Base-by-base conservation (phyloP, 2,113 vertebrate genomes). In the Coracopsis vasa region DNA sequence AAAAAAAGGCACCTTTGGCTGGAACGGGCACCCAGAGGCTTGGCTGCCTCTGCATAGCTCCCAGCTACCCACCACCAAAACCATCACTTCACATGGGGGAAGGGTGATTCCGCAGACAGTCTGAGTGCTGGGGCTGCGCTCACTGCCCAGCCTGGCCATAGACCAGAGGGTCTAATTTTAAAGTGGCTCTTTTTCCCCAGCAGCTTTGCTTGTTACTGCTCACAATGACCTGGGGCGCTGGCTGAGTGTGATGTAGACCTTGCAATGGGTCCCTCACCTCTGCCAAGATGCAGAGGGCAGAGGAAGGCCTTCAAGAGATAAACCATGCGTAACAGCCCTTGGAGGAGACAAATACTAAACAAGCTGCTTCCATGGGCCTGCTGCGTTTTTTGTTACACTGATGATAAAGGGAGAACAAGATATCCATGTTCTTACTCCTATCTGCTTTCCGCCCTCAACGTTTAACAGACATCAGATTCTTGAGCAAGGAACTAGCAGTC, bases 1-100 rank as follows among this genome's bases (percentile, higher is more conserved):
- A 0, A 27, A 27, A 81, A 53, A 75, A 14, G 11, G 25, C 67
- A 20, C 6, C 24, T 7, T 1, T 17, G 29, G 4, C 50, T 33
- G 15, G 16, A 88, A 50, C 0, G 0, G 35, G 23, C 51, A 39
- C 0, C 0, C 0, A 0, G 42, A 64, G 29, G 9, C 24, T 21
- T 4, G 8, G 42, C 7, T 44, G 84, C 14, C 10, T 65, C 33
- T 28, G n/a, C 7, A 12, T 4, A 58, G 18, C 28, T 88, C 42
- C 35, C 64, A 77, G 7, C 3, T 58, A 24, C 13, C 16, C 48
- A 62, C 2, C 0, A 3, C 27, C 16, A 10, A 94, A 71, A 29
- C 12, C 35, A 58, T 1, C 29, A 39, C 35, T 71, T n/a, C 11
- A 31, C 20, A 6, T 4, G 33, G 41, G 31, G 37, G 1, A 44